These are phyloP conservation scores for Junco hyemalis DNA, from an alignment of 2,113 vertebrate species.

Conservation along the genomic window DNA sequence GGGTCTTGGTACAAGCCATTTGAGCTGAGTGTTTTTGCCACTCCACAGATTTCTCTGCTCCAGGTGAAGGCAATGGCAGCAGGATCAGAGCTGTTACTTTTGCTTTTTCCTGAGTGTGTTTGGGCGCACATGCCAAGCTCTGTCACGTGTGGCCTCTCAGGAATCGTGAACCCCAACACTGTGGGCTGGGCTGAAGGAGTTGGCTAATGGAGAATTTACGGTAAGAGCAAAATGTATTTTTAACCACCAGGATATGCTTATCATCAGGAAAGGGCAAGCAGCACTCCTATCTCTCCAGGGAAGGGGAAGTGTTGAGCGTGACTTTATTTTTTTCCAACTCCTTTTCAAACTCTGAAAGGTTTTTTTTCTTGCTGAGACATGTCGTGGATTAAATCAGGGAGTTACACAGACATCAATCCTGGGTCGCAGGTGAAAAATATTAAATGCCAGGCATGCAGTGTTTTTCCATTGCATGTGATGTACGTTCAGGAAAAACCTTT, in stretches of 20 bases:
- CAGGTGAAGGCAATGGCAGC: not conserved
- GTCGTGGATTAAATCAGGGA: not conserved
- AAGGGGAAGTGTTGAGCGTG: constrained; percentile 54
- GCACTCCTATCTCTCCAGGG: constrained; percentile 48
- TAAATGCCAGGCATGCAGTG: not conserved
- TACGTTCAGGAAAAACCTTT: constrained; percentile 29
- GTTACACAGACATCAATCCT: not conserved
- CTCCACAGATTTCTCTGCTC: not conserved
- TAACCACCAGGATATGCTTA: constrained; percentile 70
- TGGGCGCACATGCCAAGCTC: accelerated
- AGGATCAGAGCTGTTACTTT: not conserved
- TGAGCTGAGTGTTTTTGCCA: not conserved
- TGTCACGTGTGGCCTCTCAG: not conserved
- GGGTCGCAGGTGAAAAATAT: constrained; percentile 45
- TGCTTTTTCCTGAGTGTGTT: not conserved
- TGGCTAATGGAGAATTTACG: constrained; percentile 39
- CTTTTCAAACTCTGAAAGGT: constrained; percentile 12
- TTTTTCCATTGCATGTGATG: constrained; percentile 43
- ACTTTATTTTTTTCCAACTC: constrained; percentile 49
- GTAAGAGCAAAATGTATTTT: constrained; percentile 65
- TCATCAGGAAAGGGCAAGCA: constrained; percentile 68
- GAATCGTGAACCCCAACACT: not conserved
- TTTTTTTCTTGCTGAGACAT: constrained; percentile 7
- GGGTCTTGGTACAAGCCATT: not conserved
- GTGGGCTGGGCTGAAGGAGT: constrained; percentile 9